Base-by-base conservation (phyloP, 2,797 vertebrate genomes). In the Petrocephalus schoutedeni region DNA sequence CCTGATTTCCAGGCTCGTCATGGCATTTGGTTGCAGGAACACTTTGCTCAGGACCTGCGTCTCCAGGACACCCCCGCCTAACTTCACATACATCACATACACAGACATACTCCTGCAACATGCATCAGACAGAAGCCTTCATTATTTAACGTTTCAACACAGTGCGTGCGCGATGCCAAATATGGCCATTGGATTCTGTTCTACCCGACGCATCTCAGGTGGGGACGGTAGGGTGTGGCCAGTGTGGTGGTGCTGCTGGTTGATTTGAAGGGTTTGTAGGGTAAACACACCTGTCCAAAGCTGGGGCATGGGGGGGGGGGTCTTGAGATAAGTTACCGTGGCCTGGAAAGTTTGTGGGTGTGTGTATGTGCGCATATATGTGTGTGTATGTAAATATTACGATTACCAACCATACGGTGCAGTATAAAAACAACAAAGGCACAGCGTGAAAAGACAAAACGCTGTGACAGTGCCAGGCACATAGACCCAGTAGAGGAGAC, bases 301-400 rank as follows among this genome's bases (percentile, higher is more conserved):
- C 16, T n/a, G 14, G 36, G 36, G 36, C 58, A 54, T 88, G 87
- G 88, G 85, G 58, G 41, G 71, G 14, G 12, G 45, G 86, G n/a
- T 6, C 71, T 41, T 12, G 21, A 53, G 64, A 86, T 86, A 56
- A 56, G 53, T 21, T 28, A 77, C 32, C 36, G 36, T 41, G 16
- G n/a, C 58, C 56, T 49, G 36, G 10, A 28, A 74, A 16, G 85
- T 86, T 36, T 86, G 57, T 59, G 21, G 28, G 61, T 71, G 64
- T 32, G 45, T 54, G 64, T 36, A 16, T 64, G 23, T 80, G 67
- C 36, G 19, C 87, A 19, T 80, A 14, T 86, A 71, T 67, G 1
- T 92, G 89, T 92, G 91, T 94, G 92, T 93, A 93, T 89, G 93
- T 93, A 90, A 93, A 94, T 92, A 91, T 92, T 87, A 93, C 93